Conservation (phyloP, 2,888 invertebrate species). For the Ctena decussata region DNA sequence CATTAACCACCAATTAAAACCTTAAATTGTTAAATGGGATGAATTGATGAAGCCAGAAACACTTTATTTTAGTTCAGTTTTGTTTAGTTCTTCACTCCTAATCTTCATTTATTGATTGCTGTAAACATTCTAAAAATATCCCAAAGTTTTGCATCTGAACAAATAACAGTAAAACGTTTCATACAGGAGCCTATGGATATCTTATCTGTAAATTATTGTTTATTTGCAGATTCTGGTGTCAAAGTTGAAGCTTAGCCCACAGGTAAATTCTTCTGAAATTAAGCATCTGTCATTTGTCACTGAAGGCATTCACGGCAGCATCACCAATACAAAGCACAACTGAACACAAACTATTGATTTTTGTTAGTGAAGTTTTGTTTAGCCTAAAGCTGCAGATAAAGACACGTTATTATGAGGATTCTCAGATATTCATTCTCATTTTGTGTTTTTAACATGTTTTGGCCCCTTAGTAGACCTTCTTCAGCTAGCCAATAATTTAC, state of each 20-base stretch:
- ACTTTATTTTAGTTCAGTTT: background rate
- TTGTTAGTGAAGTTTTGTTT: slow-evolving; percentile 76
- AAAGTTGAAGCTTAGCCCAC: slow-evolving; percentile 81
- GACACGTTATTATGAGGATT: too few species aligned
- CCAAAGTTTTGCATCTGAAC: background rate
- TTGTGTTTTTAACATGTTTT: too few species aligned
- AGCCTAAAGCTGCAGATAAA: background rate
- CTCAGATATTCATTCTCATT: too few species aligned
- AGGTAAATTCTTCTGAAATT: slow-evolving; percentile 72
- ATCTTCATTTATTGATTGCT: slow-evolving; percentile 1
- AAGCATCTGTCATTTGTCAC: background rate
- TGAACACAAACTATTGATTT: slow-evolving; percentile 67
- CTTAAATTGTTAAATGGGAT: background rate
- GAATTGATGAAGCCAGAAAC: background rate
- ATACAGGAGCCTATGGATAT: too few species aligned
- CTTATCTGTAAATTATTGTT: background rate
- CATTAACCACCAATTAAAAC: background rate
- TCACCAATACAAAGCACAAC: background rate
- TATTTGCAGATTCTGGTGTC: slow-evolving; percentile 81
- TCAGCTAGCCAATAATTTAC: too few species aligned
- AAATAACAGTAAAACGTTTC: background rate
- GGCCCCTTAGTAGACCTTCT: too few species aligned
- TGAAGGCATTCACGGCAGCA: background rate
- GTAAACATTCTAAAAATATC: slow-evolving; percentile 2
- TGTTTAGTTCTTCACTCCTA: background rate